Percentiles rank a stretch among this genome's conserved stretches.
phyloP scores from a whole-genome alignment of 2,888 invertebrate species.

The Rhaphigaster nebulosa region DNA sequence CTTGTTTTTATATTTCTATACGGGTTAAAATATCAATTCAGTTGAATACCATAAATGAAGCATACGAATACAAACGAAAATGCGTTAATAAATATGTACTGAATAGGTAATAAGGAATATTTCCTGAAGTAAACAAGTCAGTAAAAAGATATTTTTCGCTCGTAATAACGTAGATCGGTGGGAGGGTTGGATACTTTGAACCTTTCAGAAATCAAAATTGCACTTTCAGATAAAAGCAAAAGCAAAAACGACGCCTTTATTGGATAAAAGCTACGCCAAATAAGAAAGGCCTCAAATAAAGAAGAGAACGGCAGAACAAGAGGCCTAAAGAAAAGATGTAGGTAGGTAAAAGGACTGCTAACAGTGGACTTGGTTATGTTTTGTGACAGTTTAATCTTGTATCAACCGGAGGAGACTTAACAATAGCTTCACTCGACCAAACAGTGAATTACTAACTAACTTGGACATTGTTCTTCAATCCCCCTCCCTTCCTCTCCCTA shows the following conservation, averaged over 20 bases:
- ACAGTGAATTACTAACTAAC: conserved; percentile 24
- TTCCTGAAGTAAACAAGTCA: too few relatives aligned
- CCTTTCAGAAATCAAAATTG: neutral
- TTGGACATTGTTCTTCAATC: conserved; percentile 1
- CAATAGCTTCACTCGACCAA: conserved; percentile 20
- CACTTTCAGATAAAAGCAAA: neutral
- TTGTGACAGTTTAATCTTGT: conserved; percentile 41
- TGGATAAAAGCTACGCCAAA: neutral
- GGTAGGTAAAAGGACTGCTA: neutral
- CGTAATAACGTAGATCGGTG: neutral
- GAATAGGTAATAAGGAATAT: too few relatives aligned
- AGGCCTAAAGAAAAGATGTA: neutral
- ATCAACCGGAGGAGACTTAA: conserved; percentile 37
- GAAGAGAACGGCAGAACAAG: neutral
- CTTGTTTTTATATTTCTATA: too few relatives aligned
- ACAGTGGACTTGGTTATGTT: conserved; percentile 37
- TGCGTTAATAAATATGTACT: too few relatives aligned
- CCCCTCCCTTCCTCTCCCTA: neutral
- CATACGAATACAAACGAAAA: too few relatives aligned
- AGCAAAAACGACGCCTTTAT: neutral
- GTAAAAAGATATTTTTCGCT: neutral
- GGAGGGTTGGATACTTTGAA: neutral
- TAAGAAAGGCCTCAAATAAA: conserved; percentile 3
- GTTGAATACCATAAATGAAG: too few relatives aligned
- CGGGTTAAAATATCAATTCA: too few relatives aligned